Conservation (phyloP, 2,888 invertebrate species). For the Xestia rhomboidea region DNA sequence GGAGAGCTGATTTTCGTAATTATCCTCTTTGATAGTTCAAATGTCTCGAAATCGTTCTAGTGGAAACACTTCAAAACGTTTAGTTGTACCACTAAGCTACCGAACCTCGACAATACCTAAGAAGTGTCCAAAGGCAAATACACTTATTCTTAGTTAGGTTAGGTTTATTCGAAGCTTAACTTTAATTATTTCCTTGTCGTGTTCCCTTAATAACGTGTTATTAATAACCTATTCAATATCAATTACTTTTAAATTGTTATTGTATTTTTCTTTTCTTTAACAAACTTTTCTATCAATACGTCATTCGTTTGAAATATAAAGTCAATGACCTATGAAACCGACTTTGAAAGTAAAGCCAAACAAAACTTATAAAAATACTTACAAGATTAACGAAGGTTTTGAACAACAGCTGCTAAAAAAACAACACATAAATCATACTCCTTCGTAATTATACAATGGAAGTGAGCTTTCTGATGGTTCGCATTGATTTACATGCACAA, state of each 20-base stretch:
- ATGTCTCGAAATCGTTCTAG: slow-evolving; percentile 10
- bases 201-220: background rate
- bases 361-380: slow-evolving; percentile 52
- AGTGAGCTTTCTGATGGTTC: slow-evolving; percentile 58
- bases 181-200: background rate
- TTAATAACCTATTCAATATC: background rate
- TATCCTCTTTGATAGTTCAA: slow-evolving; percentile 19
- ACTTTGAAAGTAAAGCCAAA: slow-evolving; percentile 45
- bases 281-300: slow-evolving; percentile 39
- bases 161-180: background rate
- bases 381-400: slow-evolving; percentile 48
- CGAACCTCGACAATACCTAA: background rate
- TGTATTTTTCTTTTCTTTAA: background rate
- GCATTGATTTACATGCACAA: slow-evolving; percentile 77
- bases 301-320: slow-evolving; percentile 45
- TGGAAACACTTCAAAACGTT: slow-evolving; percentile 34
- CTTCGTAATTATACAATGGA: slow-evolving; percentile 77
- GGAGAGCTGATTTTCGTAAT: slow-evolving; percentile 12
- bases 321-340: slow-evolving; percentile 53
- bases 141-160: background rate
- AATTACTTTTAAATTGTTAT: background rate
- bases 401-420: slow-evolving; percentile 72
- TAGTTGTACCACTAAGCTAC: background rate
- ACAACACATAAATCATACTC: slow-evolving; percentile 81
- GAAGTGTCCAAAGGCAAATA: background rate